Percentiles rank a stretch among this genome's conserved stretches.
These are phyloP conservation scores for Tipula vernalis DNA, from an alignment of 2,888 invertebrate genomes.

Conservation along the genomic window DNA sequence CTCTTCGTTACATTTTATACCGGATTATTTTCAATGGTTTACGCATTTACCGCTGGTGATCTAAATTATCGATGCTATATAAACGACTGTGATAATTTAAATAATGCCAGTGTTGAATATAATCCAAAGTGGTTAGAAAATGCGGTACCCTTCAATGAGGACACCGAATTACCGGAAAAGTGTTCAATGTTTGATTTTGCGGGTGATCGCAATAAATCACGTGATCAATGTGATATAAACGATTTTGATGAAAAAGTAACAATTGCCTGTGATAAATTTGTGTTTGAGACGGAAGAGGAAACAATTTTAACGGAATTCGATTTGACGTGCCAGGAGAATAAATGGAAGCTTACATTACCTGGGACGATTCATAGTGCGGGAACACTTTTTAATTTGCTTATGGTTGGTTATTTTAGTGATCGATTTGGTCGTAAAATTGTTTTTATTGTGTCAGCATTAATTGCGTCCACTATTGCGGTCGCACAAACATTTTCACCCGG, in stretches of 20 bases:
- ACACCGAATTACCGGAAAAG: not conserved
- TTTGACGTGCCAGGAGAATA: not conserved
- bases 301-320: not conserved
- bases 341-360: not conserved
- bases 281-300: not conserved
- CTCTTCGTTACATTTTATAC: not conserved
- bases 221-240: not conserved
- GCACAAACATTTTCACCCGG: not conserved
- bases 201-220: not conserved
- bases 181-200: not conserved
- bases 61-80: not conserved
- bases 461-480: not conserved
- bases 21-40: not conserved
- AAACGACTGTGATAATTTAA: not conserved
- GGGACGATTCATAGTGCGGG: not conserved
- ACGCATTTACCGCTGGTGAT: not conserved
- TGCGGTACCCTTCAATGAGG: not conserved
- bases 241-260: not conserved
- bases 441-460: not conserved
- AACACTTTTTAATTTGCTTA: not conserved
- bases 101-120: not conserved
- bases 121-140: not conserved
- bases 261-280: not conserved
- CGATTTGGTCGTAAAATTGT: not conserved
- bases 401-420: not conserved